Conservation (phyloP, 2,113 vertebrate species). For the Mugil cephalus region DNA sequence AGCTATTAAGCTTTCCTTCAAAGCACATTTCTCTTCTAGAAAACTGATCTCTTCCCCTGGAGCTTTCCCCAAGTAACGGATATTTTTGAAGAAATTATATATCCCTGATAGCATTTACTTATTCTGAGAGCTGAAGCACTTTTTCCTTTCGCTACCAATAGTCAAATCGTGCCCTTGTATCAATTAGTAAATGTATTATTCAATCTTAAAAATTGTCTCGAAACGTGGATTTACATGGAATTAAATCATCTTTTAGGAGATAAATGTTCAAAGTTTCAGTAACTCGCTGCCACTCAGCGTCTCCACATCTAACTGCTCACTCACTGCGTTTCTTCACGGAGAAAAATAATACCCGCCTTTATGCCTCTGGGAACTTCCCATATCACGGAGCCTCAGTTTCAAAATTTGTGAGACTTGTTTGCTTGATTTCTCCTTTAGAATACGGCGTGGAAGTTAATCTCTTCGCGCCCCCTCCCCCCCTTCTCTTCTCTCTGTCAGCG, state of each 20-base stretch:
- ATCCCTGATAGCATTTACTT: constrained; percentile 15
- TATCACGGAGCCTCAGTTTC: neutral
- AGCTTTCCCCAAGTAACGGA: constrained; percentile 39
- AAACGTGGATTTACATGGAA: neutral
- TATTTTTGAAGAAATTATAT: constrained; percentile 40
- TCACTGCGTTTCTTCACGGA: neutral
- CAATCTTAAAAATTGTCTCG: constrained; percentile 3
- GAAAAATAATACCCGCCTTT: neutral
- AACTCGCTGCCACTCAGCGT: neutral
- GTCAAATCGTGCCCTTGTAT: constrained; percentile 7
- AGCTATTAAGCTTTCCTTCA: constrained; percentile 57
- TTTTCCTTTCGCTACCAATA: constrained; percentile 22
- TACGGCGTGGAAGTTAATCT: constrained; percentile 45
- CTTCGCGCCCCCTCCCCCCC: neutral
- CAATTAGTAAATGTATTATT: neutral
- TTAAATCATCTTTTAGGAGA: neutral
- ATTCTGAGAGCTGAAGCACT: neutral
- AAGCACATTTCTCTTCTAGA: constrained; percentile 32
- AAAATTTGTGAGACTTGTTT: constrained; percentile 38
- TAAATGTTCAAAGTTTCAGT: neutral
- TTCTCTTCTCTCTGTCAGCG: constrained; percentile 25
- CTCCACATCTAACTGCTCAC: neutral
- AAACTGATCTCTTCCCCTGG: constrained; percentile 43
- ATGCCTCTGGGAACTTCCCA: constrained; percentile 8
- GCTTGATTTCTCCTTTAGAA: constrained; percentile 39